These are phyloP conservation scores for Anoura caudifer DNA, from an alignment of 2,113 vertebrate species.

Conservation along the genomic window DNA sequence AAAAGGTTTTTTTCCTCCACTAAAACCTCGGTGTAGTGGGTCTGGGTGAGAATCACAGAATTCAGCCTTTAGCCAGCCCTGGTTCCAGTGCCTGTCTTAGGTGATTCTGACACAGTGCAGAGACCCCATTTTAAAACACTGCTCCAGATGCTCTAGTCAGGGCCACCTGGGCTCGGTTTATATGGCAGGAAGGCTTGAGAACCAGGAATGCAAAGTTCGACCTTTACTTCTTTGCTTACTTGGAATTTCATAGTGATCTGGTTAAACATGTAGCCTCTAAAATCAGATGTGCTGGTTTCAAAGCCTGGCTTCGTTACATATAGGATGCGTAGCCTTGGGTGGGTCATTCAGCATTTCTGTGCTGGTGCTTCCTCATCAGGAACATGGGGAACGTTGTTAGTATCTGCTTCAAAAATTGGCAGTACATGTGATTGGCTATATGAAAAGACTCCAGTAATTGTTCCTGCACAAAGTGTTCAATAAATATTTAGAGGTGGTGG, in stretches of 20 bases:
- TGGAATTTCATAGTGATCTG: not conserved
- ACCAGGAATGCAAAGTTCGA: not conserved
- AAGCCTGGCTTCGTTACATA: not conserved
- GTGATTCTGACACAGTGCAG: not conserved
- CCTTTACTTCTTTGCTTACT: not conserved
- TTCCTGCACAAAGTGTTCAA: not conserved
- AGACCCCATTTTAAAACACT: not conserved
- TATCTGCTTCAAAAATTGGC: not conserved
- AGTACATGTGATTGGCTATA: not conserved
- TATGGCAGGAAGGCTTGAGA: not conserved
- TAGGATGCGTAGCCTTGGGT: not conserved
- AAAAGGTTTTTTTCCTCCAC: not conserved
- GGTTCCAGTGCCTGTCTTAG: not conserved
- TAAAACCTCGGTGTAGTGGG: not conserved
- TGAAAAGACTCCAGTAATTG: not conserved
- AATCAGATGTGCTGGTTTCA: not conserved
- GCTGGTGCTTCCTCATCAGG: not conserved
- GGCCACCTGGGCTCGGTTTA: not conserved
- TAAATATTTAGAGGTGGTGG: slow-evolving; percentile 23
- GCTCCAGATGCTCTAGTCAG: not conserved
- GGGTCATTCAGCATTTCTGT: not conserved
- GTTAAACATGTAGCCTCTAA: not conserved
- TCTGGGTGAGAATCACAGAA: not conserved
- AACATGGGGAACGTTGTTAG: not conserved
- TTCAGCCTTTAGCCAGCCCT: not conserved